These are phyloP conservation scores for Drosophila nasuta DNA, from an alignment of 1,140 invertebrate genomes.

Conservation along the genomic window DNA sequence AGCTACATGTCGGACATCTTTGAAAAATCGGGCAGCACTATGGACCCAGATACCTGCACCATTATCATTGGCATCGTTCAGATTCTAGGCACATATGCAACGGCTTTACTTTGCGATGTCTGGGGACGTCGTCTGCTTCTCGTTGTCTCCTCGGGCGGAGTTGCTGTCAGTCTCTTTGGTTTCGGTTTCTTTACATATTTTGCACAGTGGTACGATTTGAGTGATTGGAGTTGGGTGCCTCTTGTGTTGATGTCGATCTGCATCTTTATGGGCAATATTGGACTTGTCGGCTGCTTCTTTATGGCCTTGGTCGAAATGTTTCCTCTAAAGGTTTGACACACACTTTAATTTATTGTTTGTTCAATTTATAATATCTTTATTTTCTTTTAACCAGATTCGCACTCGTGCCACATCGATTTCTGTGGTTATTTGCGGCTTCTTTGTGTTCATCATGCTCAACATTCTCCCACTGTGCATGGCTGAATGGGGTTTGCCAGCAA, in stretches of 20 bases:
- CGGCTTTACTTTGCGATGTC: slow-evolving; percentile 66
- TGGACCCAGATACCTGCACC: slow-evolving; percentile 86
- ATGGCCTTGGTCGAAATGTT: slow-evolving; percentile 71
- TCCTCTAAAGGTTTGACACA: slow-evolving; percentile 61
- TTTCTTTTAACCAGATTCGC: slow-evolving; percentile 12
- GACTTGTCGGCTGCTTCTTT: slow-evolving; percentile 74
- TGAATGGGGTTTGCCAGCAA: slow-evolving; percentile 62
- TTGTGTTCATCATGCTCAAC: slow-evolving; percentile 68
- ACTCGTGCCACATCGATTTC: slow-evolving; percentile 42
- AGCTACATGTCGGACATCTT: slow-evolving; percentile 87
- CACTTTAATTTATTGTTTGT: not conserved
- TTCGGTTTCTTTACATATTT: slow-evolving; percentile 61
- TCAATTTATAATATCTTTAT: not conserved
- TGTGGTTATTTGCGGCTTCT: slow-evolving; percentile 57
- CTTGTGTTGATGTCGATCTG: slow-evolving; percentile 67
- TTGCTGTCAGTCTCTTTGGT: slow-evolving; percentile 45
- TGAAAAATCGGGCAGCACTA: slow-evolving; percentile 86
- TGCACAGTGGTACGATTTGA: slow-evolving; percentile 49
- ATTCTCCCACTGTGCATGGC: slow-evolving; percentile 71
- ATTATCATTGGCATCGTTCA: slow-evolving; percentile 86
- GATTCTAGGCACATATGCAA: slow-evolving; percentile 74
- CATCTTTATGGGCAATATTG: slow-evolving; percentile 72
- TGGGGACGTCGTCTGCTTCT: slow-evolving; percentile 60
- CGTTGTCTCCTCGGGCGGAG: slow-evolving; percentile 57
- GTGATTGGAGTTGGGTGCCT: slow-evolving; percentile 67